A percentile compares a stretch with the other conserved stretches of the same genome.
These are phyloP conservation scores for Aythya baeri DNA, from an alignment of 2,113 vertebrate genomes.

Conservation along the genomic window DNA sequence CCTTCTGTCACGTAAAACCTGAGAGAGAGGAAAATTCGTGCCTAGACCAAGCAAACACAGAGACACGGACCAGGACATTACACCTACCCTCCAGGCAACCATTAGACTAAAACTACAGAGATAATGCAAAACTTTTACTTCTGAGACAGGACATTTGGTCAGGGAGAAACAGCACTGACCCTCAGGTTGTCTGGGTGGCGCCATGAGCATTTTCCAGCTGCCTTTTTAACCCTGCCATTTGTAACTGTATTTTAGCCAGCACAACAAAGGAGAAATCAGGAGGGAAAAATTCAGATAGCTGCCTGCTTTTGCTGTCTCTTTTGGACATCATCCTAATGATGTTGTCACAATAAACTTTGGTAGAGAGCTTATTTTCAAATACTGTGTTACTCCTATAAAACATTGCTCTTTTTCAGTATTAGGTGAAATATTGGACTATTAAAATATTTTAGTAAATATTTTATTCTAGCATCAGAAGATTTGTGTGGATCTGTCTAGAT, in stretches of 20 bases:
- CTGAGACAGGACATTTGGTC: not conserved
- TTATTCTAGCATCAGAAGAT: not conserved
- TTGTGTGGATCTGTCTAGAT: not conserved
- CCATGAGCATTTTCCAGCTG: not conserved
- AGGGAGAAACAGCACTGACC: not conserved
- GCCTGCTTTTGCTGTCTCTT: not conserved
- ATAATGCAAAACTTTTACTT: not conserved
- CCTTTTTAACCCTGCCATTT: not conserved
- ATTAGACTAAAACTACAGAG: not conserved
- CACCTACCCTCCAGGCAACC: not conserved
- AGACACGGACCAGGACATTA: not conserved
- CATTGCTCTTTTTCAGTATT: not conserved
- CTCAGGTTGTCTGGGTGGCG: not conserved
- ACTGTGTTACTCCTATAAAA: not conserved
- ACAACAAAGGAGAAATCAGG: not conserved
- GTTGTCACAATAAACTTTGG: not conserved
- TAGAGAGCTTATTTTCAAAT: not conserved
- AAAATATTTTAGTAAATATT: not conserved
- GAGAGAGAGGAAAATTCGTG: not conserved
- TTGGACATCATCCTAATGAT: not conserved
- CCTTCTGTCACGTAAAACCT: not conserved
- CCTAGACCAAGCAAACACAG: not conserved
- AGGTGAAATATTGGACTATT: not conserved
- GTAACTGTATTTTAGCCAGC: not conserved
- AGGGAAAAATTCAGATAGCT: not conserved